Percentiles rank a stretch among this genome's conserved stretches.
These are phyloP conservation scores for Aethes cnicana DNA, from an alignment of 2,888 invertebrate genomes.

Conservation along the genomic window DNA sequence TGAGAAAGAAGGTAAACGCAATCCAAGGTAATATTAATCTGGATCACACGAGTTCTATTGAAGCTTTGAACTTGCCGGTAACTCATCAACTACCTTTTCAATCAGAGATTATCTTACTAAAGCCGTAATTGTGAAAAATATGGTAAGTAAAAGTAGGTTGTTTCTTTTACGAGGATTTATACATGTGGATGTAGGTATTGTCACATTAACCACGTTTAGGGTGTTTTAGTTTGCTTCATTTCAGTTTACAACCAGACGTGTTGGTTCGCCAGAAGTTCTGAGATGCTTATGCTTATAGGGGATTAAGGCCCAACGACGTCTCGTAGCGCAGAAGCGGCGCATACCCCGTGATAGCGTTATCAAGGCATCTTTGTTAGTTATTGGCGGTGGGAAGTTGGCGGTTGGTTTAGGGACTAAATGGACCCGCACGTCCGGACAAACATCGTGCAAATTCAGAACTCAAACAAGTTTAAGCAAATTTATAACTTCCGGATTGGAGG, in stretches of 20 bases:
- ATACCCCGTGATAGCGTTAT: constrained; percentile 47
- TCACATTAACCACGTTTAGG: too few relatives aligned
- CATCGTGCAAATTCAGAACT: constrained; percentile 74
- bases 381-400: constrained; percentile 66
- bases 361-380: constrained; percentile 58
- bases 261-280: constrained; percentile 10
- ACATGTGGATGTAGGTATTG: too few relatives aligned
- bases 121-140: constrained; percentile 11
- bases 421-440: constrained; percentile 78
- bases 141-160: too few relatives aligned
- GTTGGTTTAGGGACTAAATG: constrained; percentile 72
- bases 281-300: constrained; percentile 24
- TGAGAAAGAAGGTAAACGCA: constrained; percentile 77
- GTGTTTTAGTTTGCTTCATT: too few relatives aligned
- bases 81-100: constrained; percentile 31
- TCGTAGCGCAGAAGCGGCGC: constrained; percentile 16
- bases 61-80: constrained; percentile 36
- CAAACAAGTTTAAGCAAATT: constrained; percentile 79
- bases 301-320: constrained; percentile 25
- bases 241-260: too few relatives aligned
- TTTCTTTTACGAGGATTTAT: too few relatives aligned
- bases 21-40: constrained; percentile 73
- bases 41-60: constrained; percentile 52
- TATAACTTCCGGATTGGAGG: constrained; percentile 73
- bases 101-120: constrained; percentile 28